Evolutionary conservation across 2,888 invertebrate species (phyloP).

Genomic region (Xanthorhoe designata): DNA sequence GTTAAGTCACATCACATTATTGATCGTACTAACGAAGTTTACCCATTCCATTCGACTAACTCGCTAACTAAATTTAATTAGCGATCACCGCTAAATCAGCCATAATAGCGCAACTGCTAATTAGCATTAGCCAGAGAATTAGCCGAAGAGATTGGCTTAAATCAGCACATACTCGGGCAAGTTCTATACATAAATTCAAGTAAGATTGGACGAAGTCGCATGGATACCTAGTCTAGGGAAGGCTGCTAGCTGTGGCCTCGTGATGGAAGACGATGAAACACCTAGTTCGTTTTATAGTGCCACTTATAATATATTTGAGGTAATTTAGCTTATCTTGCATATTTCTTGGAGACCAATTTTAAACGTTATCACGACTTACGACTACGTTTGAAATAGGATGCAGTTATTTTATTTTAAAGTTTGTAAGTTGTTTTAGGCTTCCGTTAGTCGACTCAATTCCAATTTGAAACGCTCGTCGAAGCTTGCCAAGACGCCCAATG

Average conservation of each 20-base stretch:
- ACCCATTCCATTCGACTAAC: not conserved
- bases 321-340: constrained; percentile 15
- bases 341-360: constrained; percentile 16
- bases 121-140: not conserved
- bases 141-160: constrained; percentile 45
- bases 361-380: not conserved
- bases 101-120: not conserved
- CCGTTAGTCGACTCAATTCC: no score
- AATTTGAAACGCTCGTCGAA: no score
- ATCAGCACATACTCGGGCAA: constrained; percentile 52
- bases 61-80: not conserved
- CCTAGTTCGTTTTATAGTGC: constrained; percentile 30
- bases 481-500: no score
- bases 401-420: no score
- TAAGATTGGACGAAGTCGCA: constrained; percentile 69
- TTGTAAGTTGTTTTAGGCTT: no score
- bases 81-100: not conserved
- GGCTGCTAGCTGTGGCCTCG: constrained; percentile 32
- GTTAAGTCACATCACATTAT: not conserved
- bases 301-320: constrained; percentile 19
- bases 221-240: constrained; percentile 52
- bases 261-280: constrained; percentile 28
- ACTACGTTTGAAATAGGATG: no score
- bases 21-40: not conserved
- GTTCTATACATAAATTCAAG: constrained; percentile 57